Base-by-base conservation (phyloP, 2,888 invertebrate species). In the Melinaea marsaeus region DNA sequence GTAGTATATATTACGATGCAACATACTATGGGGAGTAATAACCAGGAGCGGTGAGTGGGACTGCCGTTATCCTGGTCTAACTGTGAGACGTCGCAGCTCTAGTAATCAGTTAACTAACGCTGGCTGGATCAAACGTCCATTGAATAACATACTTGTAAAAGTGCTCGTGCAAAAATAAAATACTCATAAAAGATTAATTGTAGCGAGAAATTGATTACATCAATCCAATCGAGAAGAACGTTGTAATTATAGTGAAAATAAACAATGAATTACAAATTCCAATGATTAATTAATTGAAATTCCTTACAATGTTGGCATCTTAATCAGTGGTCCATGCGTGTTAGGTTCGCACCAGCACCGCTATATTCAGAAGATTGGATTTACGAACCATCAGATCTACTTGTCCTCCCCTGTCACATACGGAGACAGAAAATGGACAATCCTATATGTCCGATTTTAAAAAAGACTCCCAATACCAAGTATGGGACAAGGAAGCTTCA, bases 261-360 rank as follows among this genome's bases (percentile, higher is more conserved):
- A 42, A 2, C 42, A 42, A 42, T 42, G 7, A 42, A 42, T 42
- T 54, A n/a, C 7, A 9, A 42, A 54, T 61, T 65, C 69, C 69
- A 68, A 62, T 58, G 63, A 56, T 51, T 13, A 54, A 55, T 59
- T 42, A 42, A 22, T 22, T 51, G 51, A 5, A 51, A 51, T 13
- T 13, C 47, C n/a, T n/a, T 48, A n/a, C n/a, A 48, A 48, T 34
- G 34, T 13, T 46, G 33, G 46, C 46, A 46, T 22, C 55, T 48
- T 51, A 22, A 22, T 63, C 13, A 35, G 7, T 13, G 58, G 72
- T 76, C 71, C 70, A 88, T 89, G 88, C 83, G 83, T 61, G 89
- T 90, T 46, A 82, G 80, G 32, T 90, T 90, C 64, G 88, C 87
- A 13, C 86, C 85, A 6, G 84, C 87, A 9, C 88, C 88, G 2